phyloP scores from a whole-genome alignment of 2,888 invertebrate species.

The Callinectes sapidus region DNA sequence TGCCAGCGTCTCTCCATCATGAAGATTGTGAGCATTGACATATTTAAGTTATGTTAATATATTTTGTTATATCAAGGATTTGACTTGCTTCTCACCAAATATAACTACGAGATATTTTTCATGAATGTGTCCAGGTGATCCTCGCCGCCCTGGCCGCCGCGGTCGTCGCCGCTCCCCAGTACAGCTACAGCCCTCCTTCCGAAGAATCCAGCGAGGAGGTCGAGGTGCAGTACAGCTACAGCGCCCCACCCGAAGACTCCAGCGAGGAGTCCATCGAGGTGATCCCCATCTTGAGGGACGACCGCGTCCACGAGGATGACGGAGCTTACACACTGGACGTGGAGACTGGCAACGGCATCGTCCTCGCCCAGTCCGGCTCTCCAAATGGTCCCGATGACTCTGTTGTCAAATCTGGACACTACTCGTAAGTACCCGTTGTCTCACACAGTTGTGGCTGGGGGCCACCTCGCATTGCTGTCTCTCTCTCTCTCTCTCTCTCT shows the following conservation, averaged over 20 bases:
- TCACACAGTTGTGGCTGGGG: neutral
- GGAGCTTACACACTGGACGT: conserved; percentile 68
- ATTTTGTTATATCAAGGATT: too few species aligned
- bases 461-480: neutral
- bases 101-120: neutral
- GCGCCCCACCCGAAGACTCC: conserved; percentile 1
- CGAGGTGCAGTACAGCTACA: conserved; percentile 5
- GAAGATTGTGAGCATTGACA: neutral
- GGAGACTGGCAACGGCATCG: conserved; percentile 69
- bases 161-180: conserved; percentile 56
- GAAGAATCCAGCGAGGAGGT: neutral
- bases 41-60: too few species aligned
- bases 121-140: conserved; percentile 33
- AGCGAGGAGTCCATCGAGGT: conserved; percentile 47
- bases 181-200: conserved; percentile 14
- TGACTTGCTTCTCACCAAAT: too few species aligned
- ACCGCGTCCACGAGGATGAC: conserved; percentile 65
- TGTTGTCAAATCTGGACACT: conserved; percentile 58
- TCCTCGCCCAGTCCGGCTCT: conserved; percentile 50
- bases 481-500: neutral
- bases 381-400: conserved; percentile 58
- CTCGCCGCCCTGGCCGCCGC: conserved; percentile 43
- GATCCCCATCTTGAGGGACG: conserved; percentile 67
- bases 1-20: neutral
- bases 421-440: conserved; percentile 43